Percentiles rank a stretch among this genome's conserved stretches.
Conservation (phyloP, 2,888 invertebrate species). For the Argyresthia goedartella region DNA sequence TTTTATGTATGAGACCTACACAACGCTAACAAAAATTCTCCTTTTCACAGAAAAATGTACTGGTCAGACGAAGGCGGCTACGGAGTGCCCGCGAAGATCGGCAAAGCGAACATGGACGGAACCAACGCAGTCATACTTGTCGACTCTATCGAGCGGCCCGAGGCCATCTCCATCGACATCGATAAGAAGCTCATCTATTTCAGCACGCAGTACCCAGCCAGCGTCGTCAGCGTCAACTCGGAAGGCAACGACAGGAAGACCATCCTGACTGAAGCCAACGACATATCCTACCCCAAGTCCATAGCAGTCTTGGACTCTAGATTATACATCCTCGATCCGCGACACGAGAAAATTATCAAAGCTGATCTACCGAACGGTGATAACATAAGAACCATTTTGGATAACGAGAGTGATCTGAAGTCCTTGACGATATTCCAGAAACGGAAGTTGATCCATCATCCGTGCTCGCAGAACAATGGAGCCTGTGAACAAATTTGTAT, state of each 20-base stretch:
- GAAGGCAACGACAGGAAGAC: conserved; percentile 78
- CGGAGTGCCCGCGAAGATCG: conserved; percentile 90
- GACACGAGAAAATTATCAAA: conserved; percentile 89
- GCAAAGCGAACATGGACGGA: conserved; percentile 95
- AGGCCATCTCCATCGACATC: conserved; percentile 88
- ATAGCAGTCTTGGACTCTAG: conserved; percentile 85
- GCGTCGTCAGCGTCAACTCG: conserved; percentile 78
- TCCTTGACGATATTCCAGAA: conserved; percentile 91
- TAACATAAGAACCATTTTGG: conserved; percentile 80
- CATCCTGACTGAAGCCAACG: conserved; percentile 77
- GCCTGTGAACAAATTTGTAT: conserved; percentile 96
- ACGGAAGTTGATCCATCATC: conserved; percentile 84
- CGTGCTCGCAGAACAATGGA: conserved; percentile 88
- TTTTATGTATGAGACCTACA: background rate
- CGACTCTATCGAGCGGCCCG: conserved; percentile 79
- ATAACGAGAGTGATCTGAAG: conserved; percentile 90
- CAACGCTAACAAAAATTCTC: background rate
- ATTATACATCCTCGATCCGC: conserved; percentile 89
- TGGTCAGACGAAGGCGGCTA: conserved; percentile 97
- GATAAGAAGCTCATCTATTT: conserved; percentile 89
- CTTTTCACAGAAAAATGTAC: conserved; percentile 79
- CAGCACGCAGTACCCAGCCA: conserved; percentile 82
- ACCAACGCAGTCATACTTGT: conserved; percentile 80
- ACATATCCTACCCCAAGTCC: conserved; percentile 83
- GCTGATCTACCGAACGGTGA: conserved; percentile 86